These are phyloP conservation scores for Serranus cabrilla DNA, from an alignment of 2,797 vertebrate genomes.

Conservation along the genomic window DNA sequence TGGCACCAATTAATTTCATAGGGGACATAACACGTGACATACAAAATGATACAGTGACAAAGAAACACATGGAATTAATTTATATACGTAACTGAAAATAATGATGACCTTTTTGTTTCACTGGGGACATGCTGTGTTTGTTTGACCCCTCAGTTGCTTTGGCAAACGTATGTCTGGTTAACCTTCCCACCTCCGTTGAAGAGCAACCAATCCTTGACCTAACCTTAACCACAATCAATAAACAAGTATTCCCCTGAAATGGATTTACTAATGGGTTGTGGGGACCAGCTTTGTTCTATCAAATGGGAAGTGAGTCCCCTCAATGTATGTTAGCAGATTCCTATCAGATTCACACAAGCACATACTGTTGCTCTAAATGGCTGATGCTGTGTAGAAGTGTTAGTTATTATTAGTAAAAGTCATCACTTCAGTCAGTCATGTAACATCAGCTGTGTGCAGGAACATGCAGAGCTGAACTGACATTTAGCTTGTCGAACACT, in stretches of 20 bases:
- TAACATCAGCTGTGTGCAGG: constrained; percentile 13
- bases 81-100: too few species aligned
- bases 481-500: constrained; percentile 29
- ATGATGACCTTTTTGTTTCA: too few species aligned
- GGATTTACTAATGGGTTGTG: too few species aligned
- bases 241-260: too few species aligned
- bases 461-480: constrained; percentile 10
- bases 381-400: background rate
- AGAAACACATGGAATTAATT: too few species aligned
- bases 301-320: background rate
- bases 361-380: background rate
- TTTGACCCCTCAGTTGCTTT: background rate
- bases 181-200: background rate
- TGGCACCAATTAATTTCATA: too few species aligned
- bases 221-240: background rate
- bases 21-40: too few species aligned
- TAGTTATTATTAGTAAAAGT: constrained; percentile 2
- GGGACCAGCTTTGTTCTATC: background rate
- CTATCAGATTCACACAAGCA: background rate
- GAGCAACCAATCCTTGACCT: background rate
- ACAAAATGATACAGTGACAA: too few species aligned
- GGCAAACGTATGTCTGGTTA: background rate
- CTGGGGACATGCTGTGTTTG: too few species aligned
- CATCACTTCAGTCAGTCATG: constrained; percentile 10
- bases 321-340: background rate